phyloP scores from a whole-genome alignment of 1,140 invertebrate genomes.

The Zaprionus ornatus region DNA sequence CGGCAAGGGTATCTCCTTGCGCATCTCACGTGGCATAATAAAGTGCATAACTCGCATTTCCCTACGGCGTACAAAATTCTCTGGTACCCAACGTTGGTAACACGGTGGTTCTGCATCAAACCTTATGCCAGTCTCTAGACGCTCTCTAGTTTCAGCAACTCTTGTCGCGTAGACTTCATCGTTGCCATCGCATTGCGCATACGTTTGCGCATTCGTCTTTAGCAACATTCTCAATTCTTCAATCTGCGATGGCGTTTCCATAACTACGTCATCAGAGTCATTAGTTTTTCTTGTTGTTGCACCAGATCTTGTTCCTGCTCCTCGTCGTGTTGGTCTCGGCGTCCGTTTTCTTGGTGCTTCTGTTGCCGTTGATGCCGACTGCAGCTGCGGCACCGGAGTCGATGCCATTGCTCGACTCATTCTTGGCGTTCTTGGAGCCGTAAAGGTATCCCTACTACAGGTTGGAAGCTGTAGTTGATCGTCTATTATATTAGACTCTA shows the following conservation, averaged over 20 bases:
- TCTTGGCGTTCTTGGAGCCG: not conserved
- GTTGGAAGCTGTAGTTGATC: not conserved
- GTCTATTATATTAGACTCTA: not conserved
- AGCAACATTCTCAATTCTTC: not conserved
- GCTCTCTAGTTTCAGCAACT: no score
- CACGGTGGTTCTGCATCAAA: not conserved
- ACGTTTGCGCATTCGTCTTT: not conserved
- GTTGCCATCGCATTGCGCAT: not conserved
- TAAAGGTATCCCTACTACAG: not conserved
- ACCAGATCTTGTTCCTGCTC: not conserved
- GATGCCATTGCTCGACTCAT: not conserved
- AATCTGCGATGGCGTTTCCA: not conserved
- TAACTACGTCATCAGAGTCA: not conserved
- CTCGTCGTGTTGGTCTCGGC: not conserved
- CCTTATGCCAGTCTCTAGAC: not conserved
- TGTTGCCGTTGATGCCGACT: not conserved
- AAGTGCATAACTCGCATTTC: not conserved
- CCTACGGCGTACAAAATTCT: constrained; percentile 15
- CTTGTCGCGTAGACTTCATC: not conserved
- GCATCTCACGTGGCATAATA: not conserved
- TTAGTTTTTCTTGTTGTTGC: not conserved
- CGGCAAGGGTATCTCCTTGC: not conserved
- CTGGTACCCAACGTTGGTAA: constrained; percentile 13
- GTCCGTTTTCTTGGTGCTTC: not conserved
- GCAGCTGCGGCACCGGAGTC: not conserved